Base-by-base conservation (phyloP, 2,797 vertebrate species). In the Pseudopleuronectes americanus region DNA sequence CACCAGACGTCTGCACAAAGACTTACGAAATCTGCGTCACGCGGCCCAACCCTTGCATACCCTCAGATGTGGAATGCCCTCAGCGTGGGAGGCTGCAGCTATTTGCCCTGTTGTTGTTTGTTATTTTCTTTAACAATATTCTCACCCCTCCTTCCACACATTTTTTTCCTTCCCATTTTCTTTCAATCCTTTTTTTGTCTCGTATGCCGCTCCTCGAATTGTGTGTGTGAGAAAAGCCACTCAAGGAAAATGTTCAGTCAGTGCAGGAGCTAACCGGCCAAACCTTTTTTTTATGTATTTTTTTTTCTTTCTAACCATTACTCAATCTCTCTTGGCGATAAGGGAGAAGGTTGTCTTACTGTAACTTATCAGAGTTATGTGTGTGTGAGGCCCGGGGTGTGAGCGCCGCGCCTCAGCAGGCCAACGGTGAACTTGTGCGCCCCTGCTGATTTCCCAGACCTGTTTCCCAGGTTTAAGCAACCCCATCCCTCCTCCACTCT, bases 371-470 rank as follows among this genome's bases (percentile, higher is more conserved):
- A 58, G 68, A 55, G 62, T 68, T 38, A 7, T 78, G 63, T 74
- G 75, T 80, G 75, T 48, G 75, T 45, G 43, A 51, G 73, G 41
- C 65, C 71, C 56, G 4, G 62, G 74, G 84, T 86, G 70, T 85
- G 85, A 84, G 69, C 64, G 17, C 55, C 26, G 68, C 58, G 63
- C 51, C 81, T 51, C 89, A 86, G 88, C 86, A 76, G 89, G 82
- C 78, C 64, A 73, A 58, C 64, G 6, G 54, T 85, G 81, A 85
- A 84, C 80, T 75, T 58, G 52, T 57, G 71, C 77, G 71, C 87
- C 86, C 90, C 91, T 83, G 87, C 84, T 84, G 88, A 78, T 92
- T 93, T 93, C 92, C 91, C 91, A 93, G 88, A 87, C 87, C 67
- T 60, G 57, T 92, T 91, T 93, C 89, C 85, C 88, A 92, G 89